A percentile compares a stretch with the other conserved stretches of the same genome.
These are phyloP conservation scores for Morpho achilles DNA, from an alignment of 2,888 invertebrate genomes.

Conservation along the genomic window DNA sequence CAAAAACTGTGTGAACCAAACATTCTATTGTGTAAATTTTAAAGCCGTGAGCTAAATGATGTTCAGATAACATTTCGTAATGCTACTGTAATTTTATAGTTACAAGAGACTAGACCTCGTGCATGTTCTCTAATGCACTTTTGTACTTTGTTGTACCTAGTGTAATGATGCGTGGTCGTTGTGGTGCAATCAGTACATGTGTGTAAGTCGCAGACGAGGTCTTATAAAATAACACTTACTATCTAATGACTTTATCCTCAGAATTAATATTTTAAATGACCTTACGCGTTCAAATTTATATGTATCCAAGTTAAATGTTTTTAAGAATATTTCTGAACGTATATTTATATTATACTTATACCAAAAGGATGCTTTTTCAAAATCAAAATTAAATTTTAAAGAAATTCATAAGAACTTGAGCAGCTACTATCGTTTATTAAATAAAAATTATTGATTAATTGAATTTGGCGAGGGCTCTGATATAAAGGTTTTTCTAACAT, in stretches of 20 bases:
- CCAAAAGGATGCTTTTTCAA: too few species aligned
- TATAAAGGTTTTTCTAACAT: too few species aligned
- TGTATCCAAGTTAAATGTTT: background rate
- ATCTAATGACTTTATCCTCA: slow-evolving; percentile 10
- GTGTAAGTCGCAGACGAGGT: slow-evolving; percentile 8
- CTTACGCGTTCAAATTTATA: background rate
- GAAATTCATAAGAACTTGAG: too few species aligned
- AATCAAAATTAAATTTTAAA: too few species aligned
- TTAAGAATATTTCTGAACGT: background rate
- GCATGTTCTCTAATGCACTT: slow-evolving; percentile 40
- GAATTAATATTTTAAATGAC: slow-evolving; percentile 8
- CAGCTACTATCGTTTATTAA: too few species aligned
- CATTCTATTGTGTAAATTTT: slow-evolving; percentile 46
- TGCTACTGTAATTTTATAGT: slow-evolving; percentile 31
- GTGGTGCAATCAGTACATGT: slow-evolving; percentile 5
- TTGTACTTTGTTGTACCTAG: slow-evolving; percentile 34
- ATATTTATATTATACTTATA: too few species aligned
- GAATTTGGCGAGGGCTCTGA: too few species aligned
- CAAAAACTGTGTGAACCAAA: slow-evolving; percentile 23
- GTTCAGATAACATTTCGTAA: slow-evolving; percentile 59
- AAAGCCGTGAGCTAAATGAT: slow-evolving; percentile 47
- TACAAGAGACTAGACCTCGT: slow-evolving; percentile 19
- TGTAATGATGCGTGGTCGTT: slow-evolving; percentile 10
- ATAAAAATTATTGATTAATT: too few species aligned
- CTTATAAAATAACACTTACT: slow-evolving; percentile 13